Base-by-base conservation (phyloP, 2,797 vertebrate species). In the Crenuchus spilurus region DNA sequence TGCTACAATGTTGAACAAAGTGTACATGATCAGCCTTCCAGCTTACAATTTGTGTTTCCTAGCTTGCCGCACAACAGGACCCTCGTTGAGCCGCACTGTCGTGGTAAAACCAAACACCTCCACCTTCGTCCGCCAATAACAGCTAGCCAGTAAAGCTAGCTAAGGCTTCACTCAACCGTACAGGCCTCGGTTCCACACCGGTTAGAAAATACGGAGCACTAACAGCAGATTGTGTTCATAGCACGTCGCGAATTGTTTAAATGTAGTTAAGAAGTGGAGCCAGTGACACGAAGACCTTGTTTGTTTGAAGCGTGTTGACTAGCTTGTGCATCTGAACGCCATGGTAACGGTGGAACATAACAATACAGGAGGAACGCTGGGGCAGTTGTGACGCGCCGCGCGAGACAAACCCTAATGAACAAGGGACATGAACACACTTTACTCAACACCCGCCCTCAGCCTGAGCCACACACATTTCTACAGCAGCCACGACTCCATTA, bases 181-280 rank as follows among this genome's bases (percentile, higher is more conserved):
- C 77, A 90, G 90, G 92, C 90, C 91, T 90, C 82, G 79, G 61
- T 83, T 84, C 84, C 87, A 84, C 89, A 83, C 80, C 82, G 37
- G 61, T 6, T 35, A 18, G 20, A 61, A 10, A 26, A 61, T 7
- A 14, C 6, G 11, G 51, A 30, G 6, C 26, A 31, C 26, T 8
- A 1, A 57, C 6, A 18, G 6, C 30, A 13, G 22, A 1, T 4
- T 16, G 51, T 54, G 51, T 54, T n/a, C n/a, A n/a, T n/a, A n/a
- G n/a, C n/a, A n/a, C n/a, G n/a, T n/a, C n/a, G n/a, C n/a, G n/a
- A n/a, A n/a, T n/a, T n/a, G n/a, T n/a, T n/a, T n/a, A n/a, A n/a
- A n/a, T n/a, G n/a, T n/a, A n/a, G n/a, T n/a, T n/a, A n/a, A n/a
- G n/a, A n/a, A n/a, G n/a, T n/a, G n/a, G n/a, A n/a, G n/a, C n/a